phyloP scores from a whole-genome alignment of 2,113 vertebrate genomes.

The Galbula dea region DNA sequence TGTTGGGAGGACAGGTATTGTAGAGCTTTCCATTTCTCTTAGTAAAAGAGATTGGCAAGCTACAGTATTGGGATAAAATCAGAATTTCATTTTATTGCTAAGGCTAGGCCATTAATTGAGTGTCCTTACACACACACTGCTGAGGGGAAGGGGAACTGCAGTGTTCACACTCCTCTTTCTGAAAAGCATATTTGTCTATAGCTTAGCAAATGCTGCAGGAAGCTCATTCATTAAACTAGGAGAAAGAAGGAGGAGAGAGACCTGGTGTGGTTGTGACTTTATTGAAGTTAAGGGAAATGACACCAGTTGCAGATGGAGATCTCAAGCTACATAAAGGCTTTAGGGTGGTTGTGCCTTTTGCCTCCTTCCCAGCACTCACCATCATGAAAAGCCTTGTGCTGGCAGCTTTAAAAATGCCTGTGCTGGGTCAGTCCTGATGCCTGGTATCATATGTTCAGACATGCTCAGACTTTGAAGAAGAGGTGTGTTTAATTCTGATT shows the following conservation, averaged over 20 bases:
- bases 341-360: not conserved
- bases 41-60: not conserved
- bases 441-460: not conserved
- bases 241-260: not conserved
- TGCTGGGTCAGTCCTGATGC: not conserved
- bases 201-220: not conserved
- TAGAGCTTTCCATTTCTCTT: not conserved
- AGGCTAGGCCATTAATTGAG: not conserved
- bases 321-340: not conserved
- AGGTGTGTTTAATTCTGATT: not conserved
- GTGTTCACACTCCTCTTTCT: not conserved
- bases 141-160: not conserved
- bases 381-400: accelerated
- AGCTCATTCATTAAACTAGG: not conserved
- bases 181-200: not conserved
- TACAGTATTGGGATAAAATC: not conserved
- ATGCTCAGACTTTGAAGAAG: not conserved
- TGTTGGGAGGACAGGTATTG: not conserved
- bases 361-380: not conserved
- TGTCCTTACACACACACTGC: not conserved
- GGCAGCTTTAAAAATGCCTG: not conserved
- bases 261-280: accelerated
- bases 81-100: not conserved
- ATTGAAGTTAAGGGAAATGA: not conserved
- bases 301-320: not conserved